Conservation (phyloP, 2,113 vertebrate genomes). For the Sinocyclocheilus rhinocerous region DNA sequence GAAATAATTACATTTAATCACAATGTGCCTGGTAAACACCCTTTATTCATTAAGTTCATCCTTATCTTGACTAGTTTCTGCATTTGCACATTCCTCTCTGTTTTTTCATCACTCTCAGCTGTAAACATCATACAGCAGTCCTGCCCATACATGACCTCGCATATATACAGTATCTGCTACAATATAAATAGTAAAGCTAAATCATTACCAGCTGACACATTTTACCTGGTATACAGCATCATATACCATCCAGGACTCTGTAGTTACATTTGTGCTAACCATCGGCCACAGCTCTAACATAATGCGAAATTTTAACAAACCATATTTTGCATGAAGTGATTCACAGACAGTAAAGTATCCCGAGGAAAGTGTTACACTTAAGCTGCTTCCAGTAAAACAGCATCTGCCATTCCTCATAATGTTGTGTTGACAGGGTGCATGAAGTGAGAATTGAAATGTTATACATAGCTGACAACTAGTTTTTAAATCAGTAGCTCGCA, state of each 20-base stretch:
- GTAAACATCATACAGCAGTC: not conserved
- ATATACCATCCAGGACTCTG: not conserved
- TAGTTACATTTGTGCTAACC: not conserved
- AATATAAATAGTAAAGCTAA: not conserved
- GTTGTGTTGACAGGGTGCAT: slow-evolving; percentile 25
- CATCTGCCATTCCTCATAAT: slow-evolving; percentile 27
- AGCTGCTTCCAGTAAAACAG: slow-evolving; percentile 3
- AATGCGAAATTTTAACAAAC: not conserved
- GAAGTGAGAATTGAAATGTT: slow-evolving; percentile 26
- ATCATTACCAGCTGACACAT: not conserved
- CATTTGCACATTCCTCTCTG: not conserved
- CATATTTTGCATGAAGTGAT: slow-evolving; percentile 1
- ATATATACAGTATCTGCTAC: not conserved
- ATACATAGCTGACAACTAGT: slow-evolving; percentile 8
- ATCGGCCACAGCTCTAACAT: not conserved
- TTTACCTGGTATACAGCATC: not conserved
- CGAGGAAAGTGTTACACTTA: not conserved
- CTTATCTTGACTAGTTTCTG: not conserved
- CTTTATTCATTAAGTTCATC: not conserved
- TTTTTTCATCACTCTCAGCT: not conserved
- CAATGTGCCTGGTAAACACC: not conserved
- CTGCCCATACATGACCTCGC: not conserved
- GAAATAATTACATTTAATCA: not conserved
- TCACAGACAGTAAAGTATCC: slow-evolving; percentile 8
- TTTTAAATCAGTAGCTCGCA: not conserved